Conservation (phyloP, 2,888 invertebrate genomes). For the Synergus japonicus region DNA sequence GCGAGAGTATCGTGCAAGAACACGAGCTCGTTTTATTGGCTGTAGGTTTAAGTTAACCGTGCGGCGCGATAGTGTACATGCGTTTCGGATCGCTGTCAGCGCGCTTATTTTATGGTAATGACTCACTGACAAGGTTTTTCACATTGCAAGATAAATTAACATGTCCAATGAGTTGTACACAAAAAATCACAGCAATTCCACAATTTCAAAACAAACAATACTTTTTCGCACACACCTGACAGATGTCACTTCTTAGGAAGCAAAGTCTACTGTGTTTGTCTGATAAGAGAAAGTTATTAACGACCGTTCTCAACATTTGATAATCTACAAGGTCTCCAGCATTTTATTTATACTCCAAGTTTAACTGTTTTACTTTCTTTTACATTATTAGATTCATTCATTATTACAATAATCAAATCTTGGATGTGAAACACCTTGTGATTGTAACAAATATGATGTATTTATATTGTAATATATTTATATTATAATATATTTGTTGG, state of each 20-base stretch:
- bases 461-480: too few species aligned
- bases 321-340: not conserved
- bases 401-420: not conserved
- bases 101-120: constrained; percentile 39
- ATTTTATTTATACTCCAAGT: not conserved
- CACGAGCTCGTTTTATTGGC: constrained; percentile 41
- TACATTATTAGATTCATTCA: not conserved
- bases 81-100: constrained; percentile 40
- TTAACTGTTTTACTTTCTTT: not conserved
- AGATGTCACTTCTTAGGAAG: constrained; percentile 6
- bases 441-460: not conserved
- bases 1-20: constrained; percentile 63
- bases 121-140: constrained; percentile 17
- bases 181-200: not conserved
- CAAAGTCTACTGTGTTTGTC: constrained; percentile 4
- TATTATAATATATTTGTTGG: not conserved
- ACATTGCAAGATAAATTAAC: not conserved
- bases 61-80: constrained; percentile 36
- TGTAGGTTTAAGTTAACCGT: constrained; percentile 20
- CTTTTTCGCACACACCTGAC: not conserved
- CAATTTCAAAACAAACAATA: not conserved
- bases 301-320: constrained; percentile 2
- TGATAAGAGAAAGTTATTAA: constrained; percentile 6
- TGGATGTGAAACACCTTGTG: not conserved
- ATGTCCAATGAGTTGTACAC: not conserved